These are phyloP conservation scores for Aurelia sp. DNA, from an alignment of 30 jellyfish, hydroid and myxozoan genomes.

Conservation along the genomic window DNA sequence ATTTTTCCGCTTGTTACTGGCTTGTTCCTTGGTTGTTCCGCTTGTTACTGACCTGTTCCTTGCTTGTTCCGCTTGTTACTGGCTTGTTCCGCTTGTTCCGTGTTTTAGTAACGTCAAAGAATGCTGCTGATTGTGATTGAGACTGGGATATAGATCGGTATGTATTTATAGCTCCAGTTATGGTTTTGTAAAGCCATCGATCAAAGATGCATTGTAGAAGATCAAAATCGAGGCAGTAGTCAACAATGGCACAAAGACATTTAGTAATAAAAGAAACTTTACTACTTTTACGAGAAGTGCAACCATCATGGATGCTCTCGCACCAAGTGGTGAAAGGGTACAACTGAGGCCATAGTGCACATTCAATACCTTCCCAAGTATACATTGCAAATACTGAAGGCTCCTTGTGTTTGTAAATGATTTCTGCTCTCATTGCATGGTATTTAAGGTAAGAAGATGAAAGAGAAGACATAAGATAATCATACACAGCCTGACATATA, in stretches of 20 bases:
- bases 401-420: background rate
- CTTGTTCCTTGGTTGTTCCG: no score
- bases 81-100: no score
- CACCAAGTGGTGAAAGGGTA: constrained; percentile 54
- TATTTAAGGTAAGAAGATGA: background rate
- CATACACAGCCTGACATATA: background rate
- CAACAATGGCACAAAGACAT: background rate
- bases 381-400: background rate
- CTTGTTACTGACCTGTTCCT: no score
- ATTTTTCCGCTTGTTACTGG: no score
- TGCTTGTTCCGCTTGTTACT: no score
- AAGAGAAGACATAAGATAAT: background rate
- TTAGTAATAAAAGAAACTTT: constrained; percentile 3
- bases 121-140: background rate
- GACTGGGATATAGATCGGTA: background rate
- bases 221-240: constrained; percentile 5
- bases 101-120: no score
- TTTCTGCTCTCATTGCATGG: background rate
- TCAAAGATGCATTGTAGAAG: constrained; percentile 10
- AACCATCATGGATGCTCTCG: constrained; percentile 17
- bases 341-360: background rate
- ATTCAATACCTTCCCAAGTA: constrained; percentile 32
- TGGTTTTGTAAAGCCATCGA: constrained; percentile 27
- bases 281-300: background rate
- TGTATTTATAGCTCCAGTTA: constrained; percentile 8